phyloP scores from a whole-genome alignment of 2,888 invertebrate genomes.

The Stegophylla sp. region DNA sequence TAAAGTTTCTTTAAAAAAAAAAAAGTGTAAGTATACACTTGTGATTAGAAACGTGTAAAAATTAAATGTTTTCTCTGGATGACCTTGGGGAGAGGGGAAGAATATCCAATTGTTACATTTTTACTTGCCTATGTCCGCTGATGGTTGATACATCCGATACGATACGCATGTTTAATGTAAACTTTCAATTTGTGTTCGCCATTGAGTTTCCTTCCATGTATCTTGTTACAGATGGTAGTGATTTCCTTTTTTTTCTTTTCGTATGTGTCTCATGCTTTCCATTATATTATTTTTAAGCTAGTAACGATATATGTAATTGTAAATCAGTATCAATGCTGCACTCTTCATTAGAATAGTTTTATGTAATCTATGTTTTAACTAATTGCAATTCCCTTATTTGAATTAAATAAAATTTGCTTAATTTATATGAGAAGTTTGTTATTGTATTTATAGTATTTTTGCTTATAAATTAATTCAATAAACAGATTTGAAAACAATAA shows the following conservation, averaged over 20 bases:
- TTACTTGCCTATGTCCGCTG: background rate
- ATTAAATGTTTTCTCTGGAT: constrained; percentile 2
- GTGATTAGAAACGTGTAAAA: constrained; percentile 28
- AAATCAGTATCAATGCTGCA: background rate
- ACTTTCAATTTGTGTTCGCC: constrained; percentile 14
- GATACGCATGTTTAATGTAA: background rate
- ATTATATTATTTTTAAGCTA: background rate
- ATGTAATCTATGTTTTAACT: too few relatives aligned
- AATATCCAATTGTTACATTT: background rate
- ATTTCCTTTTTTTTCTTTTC: too few relatives aligned
- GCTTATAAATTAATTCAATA: too few relatives aligned
- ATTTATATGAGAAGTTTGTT: too few relatives aligned
- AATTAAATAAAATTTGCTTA: too few relatives aligned
- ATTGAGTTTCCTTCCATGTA: background rate
- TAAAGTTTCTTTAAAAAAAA: too few relatives aligned
- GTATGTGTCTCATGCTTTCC: too few relatives aligned
- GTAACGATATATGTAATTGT: background rate
- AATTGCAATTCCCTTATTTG: too few relatives aligned
- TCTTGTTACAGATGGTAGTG: background rate
- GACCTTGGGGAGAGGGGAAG: background rate
- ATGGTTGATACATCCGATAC: background rate
- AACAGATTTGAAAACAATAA: too few relatives aligned
- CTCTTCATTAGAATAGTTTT: too few relatives aligned
- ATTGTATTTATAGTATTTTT: too few relatives aligned
- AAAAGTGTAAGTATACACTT: background rate